Evolutionary conservation across 1,140 invertebrate species (phyloP), one percentile per base, ranked within the genome.

Genomic region (Bicyclus anynana): DNA sequence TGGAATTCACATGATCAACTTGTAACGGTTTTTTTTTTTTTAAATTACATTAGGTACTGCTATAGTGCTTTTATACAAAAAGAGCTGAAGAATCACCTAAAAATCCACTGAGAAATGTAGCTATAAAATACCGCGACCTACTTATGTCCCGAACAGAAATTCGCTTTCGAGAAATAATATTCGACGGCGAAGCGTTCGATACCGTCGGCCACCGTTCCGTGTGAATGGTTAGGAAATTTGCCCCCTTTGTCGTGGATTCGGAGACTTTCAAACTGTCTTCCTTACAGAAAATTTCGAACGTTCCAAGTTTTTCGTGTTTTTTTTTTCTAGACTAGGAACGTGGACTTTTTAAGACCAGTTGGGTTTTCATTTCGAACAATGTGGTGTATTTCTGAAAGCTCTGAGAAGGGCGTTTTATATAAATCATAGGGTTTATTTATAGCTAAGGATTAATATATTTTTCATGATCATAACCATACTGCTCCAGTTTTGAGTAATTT

Each of bases 51-150:
- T n/a, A n/a, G n/a, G n/a, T n/a, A n/a, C n/a, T n/a, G n/a, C n/a
- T n/a, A n/a, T n/a, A n/a, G n/a, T n/a, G n/a, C 29, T 62, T 49
- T 60, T 42, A 46, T 48, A 67, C n/a, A 57, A 68, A 61, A 68
- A 59, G 61, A 55, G 51, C 62, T 55, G 62, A 74, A 49, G 61
- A 40, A 40, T 16, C 37, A 40, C 17, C 16, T 40, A 4, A 40
- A 40, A 38, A 40, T 40, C 37, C 37, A 16, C 14, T 17, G 62
- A 61, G 67, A 73, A 70, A 64, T 65, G 61, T 65, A 54, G 60
- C 72, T 60, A 68, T 76, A 76, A 80, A 84, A 74, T 67, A 76
- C 54, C 71, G 65, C 69, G 79, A 80, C 80, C 80, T 74, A 80
- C 56, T 79, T 82, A 73, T 72, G 79, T 81, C 79, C 21, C 10